Base-by-base conservation (phyloP, 1,140 invertebrate genomes). In the Halesus radiatus region DNA sequence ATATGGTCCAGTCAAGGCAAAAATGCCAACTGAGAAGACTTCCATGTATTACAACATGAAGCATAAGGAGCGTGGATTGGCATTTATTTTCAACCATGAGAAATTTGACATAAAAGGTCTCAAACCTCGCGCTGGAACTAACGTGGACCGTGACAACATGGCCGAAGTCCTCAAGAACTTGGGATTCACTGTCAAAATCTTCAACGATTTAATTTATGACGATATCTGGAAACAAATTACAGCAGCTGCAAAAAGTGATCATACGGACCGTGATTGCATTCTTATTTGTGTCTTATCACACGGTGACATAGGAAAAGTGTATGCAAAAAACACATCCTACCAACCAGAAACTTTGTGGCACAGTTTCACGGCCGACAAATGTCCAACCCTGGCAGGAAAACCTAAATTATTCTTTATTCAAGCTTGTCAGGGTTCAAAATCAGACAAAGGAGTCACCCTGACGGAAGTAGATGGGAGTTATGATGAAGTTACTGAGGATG, bases 381-480 rank as follows among this genome's bases (percentile, higher is more conserved):
- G 97, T 85, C 93, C 93, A 23, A 92, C 94, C 74, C 89, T 99
- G 52, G 95, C 96, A 84, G 97, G 97, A n/a, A 98, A 98, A 88
- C 97, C 97, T 10, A 98, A 98, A 87, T 79, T 98, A 58, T 98
- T 98, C 87, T 97, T 98, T 83, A 94, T 98, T 84, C 96, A 98
- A 92, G 96, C 96, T 82, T 98, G 96, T 84, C 96, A 97, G 88
- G 96, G 96, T 23, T 95, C 96, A 86, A 93, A 93, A 85, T 88
- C 98, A 22, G 96, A 98, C 88, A 86, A 89, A 45, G 96, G 95
- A 3, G 89, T 94, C 13, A 91, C 90, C 79, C 88, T 91, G 54
- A 95, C 95, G 18, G 94, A 96, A 88, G 94, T 93, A 7, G 95
- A 96, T 90, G 93, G 94, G 13, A 90, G 8, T 10, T 13, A 13